Evolutionary conservation across 1,140 invertebrate genomes (phyloP).

Genomic region (Semibalanus balanoides): DNA sequence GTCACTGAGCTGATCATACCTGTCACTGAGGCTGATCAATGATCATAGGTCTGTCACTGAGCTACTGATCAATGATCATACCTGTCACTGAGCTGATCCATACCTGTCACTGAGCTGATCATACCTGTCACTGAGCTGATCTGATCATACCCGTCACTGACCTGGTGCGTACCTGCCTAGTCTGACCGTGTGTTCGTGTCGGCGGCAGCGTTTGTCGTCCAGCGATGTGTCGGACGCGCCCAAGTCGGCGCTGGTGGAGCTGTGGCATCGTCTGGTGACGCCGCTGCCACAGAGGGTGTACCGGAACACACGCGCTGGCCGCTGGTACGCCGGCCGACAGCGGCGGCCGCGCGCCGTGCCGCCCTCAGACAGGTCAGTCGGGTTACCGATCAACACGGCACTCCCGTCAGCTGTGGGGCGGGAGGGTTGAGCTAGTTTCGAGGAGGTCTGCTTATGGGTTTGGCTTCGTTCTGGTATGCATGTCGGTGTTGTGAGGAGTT

Average conservation of each 20-base stretch:
- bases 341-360: too few relatives aligned
- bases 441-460: too few relatives aligned
- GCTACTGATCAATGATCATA: too few relatives aligned
- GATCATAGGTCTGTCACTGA: too few relatives aligned
- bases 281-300: neutral
- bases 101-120: too few relatives aligned
- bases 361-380: neutral
- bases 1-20: too few relatives aligned
- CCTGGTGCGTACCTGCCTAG: neutral
- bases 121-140: neutral
- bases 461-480: too few relatives aligned
- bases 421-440: too few relatives aligned
- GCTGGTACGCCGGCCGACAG: neutral
- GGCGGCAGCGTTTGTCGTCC: neutral
- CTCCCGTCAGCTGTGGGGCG: neutral
- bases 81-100: too few relatives aligned
- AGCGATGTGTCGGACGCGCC: neutral
- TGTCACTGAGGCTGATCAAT: too few relatives aligned
- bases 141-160: neutral
- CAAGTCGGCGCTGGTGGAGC: neutral
- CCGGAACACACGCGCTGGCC: neutral
- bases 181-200: neutral
- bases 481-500: too few relatives aligned
- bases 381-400: neutral
- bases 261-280: neutral